Evolutionary conservation across 2,888 invertebrate genomes (phyloP).

Genomic region (Chloroclysta siterata): DNA sequence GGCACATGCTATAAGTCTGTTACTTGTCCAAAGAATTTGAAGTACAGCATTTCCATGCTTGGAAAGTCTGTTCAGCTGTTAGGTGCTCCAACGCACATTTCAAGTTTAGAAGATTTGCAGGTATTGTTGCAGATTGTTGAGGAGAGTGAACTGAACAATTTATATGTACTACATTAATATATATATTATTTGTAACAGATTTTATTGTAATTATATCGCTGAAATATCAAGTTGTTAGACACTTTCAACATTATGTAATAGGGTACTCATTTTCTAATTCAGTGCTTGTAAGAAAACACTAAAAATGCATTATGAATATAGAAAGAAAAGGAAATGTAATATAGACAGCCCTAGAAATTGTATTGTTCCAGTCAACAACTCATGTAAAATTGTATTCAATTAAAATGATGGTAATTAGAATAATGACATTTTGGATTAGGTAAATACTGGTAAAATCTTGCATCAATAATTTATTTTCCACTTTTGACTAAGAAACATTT

Average conservation of each 20-base stretch:
- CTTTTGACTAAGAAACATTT: neutral
- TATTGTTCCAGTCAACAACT: neutral
- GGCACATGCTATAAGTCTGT: constrained; percentile 70
- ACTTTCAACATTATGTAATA: constrained; percentile 10
- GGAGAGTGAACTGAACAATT: constrained; percentile 72
- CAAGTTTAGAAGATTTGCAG: constrained; percentile 75
- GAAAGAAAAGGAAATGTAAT: no score
- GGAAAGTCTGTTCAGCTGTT: constrained; percentile 74
- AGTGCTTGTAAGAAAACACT: constrained; percentile 8
- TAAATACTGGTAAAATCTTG: neutral
- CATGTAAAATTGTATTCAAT: neutral
- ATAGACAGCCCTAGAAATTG: no score
- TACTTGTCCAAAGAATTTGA: constrained; percentile 75
- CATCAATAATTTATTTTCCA: neutral
- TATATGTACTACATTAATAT: constrained; percentile 71
- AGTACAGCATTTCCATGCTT: constrained; percentile 72
- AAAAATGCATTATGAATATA: neutral
- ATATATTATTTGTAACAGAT: constrained; percentile 40
- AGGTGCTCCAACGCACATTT: constrained; percentile 78
- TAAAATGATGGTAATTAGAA: neutral
- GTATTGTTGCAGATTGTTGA: constrained; percentile 81
- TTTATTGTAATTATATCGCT: constrained; percentile 42
- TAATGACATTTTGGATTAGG: neutral
- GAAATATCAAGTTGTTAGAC: constrained; percentile 36
- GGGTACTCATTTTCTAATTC: constrained; percentile 5